A percentile compares a stretch with the other conserved stretches of the same genome.
Evolutionary conservation across 2,113 vertebrate species (phyloP).

Genomic region (Charina bottae): DNA sequence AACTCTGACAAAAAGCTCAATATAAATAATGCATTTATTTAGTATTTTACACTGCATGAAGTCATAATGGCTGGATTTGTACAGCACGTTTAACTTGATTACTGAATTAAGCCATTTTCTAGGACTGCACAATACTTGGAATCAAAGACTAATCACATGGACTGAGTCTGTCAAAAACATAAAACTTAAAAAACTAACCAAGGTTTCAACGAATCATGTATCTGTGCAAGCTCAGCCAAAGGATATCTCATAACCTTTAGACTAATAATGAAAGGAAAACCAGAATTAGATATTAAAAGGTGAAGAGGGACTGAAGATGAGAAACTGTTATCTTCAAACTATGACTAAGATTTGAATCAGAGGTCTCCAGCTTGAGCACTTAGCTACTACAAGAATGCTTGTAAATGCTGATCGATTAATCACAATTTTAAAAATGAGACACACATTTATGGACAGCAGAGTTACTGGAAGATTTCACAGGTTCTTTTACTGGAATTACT

Average conservation of each 20-base stretch:
- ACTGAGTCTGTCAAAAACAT: not conserved
- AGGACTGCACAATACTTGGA: not conserved
- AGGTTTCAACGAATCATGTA: not conserved
- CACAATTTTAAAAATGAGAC: not conserved
- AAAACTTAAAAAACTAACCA: not conserved
- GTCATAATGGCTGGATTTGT: not conserved
- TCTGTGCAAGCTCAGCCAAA: not conserved
- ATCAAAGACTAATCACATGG: not conserved
- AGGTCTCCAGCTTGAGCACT: not conserved
- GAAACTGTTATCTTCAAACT: not conserved
- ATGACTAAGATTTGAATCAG: not conserved
- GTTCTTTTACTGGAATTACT: not conserved
- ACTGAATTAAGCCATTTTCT: not conserved
- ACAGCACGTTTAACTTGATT: not conserved
- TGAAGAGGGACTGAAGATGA: not conserved
- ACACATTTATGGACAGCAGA: not conserved
- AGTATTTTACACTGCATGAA: not conserved
- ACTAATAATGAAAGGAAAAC: not conserved
- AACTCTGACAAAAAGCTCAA: not conserved
- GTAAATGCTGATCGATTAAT: not conserved
- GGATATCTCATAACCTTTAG: not conserved
- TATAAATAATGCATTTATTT: not conserved
- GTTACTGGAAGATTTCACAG: not conserved
- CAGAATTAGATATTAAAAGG: not conserved
- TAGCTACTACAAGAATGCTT: not conserved